These are phyloP conservation scores for Pangasius macronema DNA, from an alignment of 2,797 vertebrate genomes.

Conservation along the genomic window DNA sequence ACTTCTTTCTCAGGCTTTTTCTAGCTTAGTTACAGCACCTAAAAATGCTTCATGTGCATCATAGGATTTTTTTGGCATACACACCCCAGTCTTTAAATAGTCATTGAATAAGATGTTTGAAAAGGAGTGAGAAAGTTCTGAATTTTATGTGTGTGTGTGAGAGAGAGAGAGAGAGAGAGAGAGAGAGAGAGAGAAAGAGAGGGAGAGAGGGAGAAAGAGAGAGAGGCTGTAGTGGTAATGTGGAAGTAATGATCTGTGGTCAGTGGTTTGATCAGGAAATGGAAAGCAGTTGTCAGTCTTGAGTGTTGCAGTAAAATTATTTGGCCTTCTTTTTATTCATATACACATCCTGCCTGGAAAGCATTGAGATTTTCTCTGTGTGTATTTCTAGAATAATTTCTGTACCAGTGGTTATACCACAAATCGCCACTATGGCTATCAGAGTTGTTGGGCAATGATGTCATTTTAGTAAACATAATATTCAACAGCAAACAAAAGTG, in stretches of 20 bases:
- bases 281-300: slow-evolving; percentile 27
- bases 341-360: not conserved
- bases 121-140: not conserved
- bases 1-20: slow-evolving; percentile 9
- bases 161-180: not conserved
- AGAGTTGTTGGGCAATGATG: not conserved
- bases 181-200: not conserved
- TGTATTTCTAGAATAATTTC: not conserved
- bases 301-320: slow-evolving; percentile 13
- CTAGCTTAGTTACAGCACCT: not conserved
- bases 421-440: not conserved
- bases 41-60: slow-evolving; percentile 3
- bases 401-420: not conserved
- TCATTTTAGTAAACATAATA: slow-evolving; percentile 18
- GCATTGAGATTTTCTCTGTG: not conserved
- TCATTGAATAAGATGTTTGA: not conserved
- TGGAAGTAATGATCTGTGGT: slow-evolving; percentile 34
- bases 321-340: slow-evolving; percentile 7
- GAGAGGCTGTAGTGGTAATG: slow-evolving; percentile 12
- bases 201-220: not conserved
- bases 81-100: not conserved
- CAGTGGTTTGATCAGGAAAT: slow-evolving; percentile 23
- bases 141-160: not conserved
- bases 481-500: slow-evolving; percentile 17
- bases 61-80: slow-evolving; percentile 6